phyloP scores from a whole-genome alignment of 2,113 vertebrate genomes.

The Plecotus auritus region DNA sequence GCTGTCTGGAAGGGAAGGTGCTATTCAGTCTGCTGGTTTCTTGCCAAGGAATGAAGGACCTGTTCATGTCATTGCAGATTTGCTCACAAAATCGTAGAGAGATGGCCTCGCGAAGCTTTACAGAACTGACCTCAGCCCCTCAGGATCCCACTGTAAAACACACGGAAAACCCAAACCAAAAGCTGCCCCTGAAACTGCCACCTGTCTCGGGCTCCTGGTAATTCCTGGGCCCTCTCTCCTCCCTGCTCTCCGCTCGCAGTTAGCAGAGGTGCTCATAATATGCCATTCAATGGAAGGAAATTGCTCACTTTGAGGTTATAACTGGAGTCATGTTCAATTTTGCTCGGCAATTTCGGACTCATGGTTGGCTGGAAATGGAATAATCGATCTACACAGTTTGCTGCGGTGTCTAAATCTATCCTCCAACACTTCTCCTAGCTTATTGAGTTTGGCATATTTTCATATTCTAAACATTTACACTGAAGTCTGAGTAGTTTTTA shows the following conservation, averaged over 20 bases:
- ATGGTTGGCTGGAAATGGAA: neutral
- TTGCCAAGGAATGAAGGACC: neutral
- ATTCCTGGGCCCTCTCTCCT: neutral
- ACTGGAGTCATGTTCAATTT: neutral
- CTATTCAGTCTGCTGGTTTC: neutral
- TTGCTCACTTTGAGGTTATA: neutral
- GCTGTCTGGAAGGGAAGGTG: neutral
- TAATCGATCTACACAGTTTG: neutral
- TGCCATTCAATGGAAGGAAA: neutral
- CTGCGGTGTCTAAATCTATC: neutral
- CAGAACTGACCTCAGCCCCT: neutral
- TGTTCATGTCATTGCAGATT: neutral
- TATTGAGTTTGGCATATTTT: neutral
- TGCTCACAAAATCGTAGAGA: neutral
- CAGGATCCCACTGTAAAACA: neutral
- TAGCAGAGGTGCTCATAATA: neutral
- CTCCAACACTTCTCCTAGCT: neutral
- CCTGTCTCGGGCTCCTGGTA: neutral
- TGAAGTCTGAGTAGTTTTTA: neutral
- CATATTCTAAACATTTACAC: constrained; percentile 12
- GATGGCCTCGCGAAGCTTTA: neutral
- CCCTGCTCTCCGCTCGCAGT: neutral
- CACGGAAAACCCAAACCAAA: neutral
- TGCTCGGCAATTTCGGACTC: neutral
- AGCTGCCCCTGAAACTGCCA: neutral